phyloP scores from a whole-genome alignment of 37 sponge, comb jelly and placozoan species.

The Crambe crambe region DNA sequence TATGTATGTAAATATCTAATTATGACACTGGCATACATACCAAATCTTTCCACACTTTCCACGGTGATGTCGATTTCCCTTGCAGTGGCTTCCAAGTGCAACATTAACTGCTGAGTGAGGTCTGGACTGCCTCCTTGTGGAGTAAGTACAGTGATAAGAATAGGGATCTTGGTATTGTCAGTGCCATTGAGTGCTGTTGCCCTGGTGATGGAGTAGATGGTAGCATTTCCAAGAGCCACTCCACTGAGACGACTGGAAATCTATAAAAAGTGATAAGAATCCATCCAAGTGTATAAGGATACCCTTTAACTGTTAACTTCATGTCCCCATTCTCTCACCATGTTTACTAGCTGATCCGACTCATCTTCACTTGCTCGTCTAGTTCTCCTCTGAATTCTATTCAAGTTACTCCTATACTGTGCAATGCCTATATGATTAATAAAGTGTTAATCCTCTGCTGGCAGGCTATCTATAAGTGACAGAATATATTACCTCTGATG shows the following conservation, averaged over 20 bases:
- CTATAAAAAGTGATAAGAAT: too few species aligned
- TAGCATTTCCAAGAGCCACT: background rate
- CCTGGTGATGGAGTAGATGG: background rate
- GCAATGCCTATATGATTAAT: constrained; percentile 19
- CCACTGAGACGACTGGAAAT: background rate
- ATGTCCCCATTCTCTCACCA: too few species aligned
- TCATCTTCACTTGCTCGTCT: background rate
- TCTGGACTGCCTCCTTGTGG: background rate
- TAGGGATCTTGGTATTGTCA: background rate
- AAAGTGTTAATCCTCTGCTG: too few species aligned
- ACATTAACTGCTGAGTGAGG: background rate
- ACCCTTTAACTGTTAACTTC: too few species aligned
- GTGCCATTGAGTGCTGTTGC: background rate
- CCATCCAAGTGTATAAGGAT: too few species aligned
- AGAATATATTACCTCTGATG: constrained; percentile 15
- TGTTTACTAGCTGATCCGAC: background rate
- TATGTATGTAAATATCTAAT: too few species aligned
- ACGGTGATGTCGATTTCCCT: background rate
- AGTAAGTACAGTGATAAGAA: background rate
- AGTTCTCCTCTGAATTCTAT: background rate
- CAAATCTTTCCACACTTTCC: background rate
- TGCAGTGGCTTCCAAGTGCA: background rate
- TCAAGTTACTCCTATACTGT: constrained; percentile 8
- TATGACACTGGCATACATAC: too few species aligned
- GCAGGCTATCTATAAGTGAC: too few species aligned